Percentiles rank a stretch among this genome's conserved stretches.
phyloP scores from a whole-genome alignment of 2,888 invertebrate species.

The Ametastegia equiseti region DNA sequence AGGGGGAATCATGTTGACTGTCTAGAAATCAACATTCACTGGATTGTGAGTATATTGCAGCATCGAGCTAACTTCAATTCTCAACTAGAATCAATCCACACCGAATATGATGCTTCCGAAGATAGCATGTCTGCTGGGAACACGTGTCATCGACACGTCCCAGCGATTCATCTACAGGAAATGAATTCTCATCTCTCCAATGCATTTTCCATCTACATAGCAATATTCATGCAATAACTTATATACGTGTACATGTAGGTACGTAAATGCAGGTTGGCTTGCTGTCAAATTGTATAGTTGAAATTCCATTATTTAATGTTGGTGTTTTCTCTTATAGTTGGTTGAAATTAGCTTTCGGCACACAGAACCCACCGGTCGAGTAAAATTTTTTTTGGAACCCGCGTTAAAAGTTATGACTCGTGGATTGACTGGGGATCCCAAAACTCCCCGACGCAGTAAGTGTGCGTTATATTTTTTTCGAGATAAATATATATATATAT shows the following conservation, averaged over 20 bases:
- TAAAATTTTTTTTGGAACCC: not conserved
- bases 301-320: not conserved
- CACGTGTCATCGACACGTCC: slow-evolving; percentile 12
- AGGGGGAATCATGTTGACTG: not conserved
- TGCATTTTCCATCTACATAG: not conserved
- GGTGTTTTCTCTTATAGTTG: not conserved
- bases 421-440: not conserved
- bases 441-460: not conserved
- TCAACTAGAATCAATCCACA: not conserved
- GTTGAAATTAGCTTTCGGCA: not conserved
- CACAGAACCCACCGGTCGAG: not conserved
- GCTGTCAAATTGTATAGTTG: not conserved
- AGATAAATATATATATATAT: not conserved
- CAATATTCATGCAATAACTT: no score
- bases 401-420: not conserved
- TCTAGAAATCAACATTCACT: not conserved
- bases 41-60: not conserved
- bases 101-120: not conserved
- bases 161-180: not conserved
- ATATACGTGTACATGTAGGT: not conserved
- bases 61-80: not conserved
- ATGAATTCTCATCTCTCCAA: not conserved
- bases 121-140: slow-evolving; percentile 9
- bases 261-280: not conserved
- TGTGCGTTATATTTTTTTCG: not conserved